These are phyloP conservation scores for Bombyx huttoni DNA, from an alignment of 2,888 invertebrate genomes.

Conservation along the genomic window DNA sequence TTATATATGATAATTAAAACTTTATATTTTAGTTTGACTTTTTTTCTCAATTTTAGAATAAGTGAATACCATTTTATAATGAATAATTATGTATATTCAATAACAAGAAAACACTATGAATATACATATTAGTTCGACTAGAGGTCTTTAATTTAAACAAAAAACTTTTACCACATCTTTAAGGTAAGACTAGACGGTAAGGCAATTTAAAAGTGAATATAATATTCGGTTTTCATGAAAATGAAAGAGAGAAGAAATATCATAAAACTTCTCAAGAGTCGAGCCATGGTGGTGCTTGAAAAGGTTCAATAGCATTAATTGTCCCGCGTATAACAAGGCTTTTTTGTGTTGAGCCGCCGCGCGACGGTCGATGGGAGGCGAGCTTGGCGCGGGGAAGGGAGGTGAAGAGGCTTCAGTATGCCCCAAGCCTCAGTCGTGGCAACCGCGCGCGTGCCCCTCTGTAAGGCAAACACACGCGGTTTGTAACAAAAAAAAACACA, in stretches of 20 bases:
- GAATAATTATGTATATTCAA: no score
- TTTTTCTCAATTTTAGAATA: no score
- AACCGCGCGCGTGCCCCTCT: constrained; percentile 28
- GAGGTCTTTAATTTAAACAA: no score
- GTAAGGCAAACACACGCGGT: constrained; percentile 20
- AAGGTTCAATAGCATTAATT: constrained; percentile 40
- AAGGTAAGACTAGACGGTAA: no score
- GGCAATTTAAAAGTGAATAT: no score
- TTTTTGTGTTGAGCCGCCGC: constrained; percentile 22
- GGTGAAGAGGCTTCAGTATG: constrained; percentile 33
- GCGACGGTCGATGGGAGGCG: constrained; percentile 13
- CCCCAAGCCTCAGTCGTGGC: constrained; percentile 28
- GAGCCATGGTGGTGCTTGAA: constrained; percentile 15
- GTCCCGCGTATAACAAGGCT: constrained; percentile 37
- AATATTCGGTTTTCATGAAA: background rate
- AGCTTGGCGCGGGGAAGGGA: constrained; percentile 27
- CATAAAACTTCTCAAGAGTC: constrained; percentile 4
- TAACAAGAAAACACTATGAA: no score
- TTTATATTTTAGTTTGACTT: no score
- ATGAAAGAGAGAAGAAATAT: background rate
- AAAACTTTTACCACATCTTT: no score
- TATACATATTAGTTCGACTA: no score
- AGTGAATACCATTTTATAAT: no score
- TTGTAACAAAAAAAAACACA: constrained; percentile 35
- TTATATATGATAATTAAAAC: no score